Conservation (phyloP, 2,797 vertebrate species). For the Anguilla obscura region DNA sequence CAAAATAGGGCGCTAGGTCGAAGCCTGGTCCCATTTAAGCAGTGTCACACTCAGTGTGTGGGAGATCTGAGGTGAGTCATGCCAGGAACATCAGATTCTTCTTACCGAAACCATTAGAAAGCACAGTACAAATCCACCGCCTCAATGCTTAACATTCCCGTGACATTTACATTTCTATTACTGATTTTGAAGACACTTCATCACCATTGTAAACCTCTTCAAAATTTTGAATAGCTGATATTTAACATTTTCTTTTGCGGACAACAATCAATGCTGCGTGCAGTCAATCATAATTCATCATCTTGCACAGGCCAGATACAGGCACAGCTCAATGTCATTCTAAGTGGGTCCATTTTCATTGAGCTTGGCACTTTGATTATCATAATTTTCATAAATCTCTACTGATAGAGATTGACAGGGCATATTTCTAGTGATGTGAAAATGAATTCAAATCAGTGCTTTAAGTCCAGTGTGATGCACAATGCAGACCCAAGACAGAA, state of each 20-base stretch:
- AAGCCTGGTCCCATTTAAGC: background rate
- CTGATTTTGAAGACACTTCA: background rate
- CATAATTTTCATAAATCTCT: conserved; percentile 31
- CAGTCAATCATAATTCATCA: conserved; percentile 22
- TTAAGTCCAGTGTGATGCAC: background rate
- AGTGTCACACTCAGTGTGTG: background rate
- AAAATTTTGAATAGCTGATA: background rate
- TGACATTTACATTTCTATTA: background rate
- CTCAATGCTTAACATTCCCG: background rate
- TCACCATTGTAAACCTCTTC: background rate
- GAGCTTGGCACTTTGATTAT: background rate
- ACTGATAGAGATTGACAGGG: conserved; percentile 14
- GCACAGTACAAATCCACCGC: background rate
- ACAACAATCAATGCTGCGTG: conserved; percentile 10
- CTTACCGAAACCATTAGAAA: background rate
- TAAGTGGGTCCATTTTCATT: background rate
- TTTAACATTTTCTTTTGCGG: conserved; percentile 8
- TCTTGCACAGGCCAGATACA: background rate
- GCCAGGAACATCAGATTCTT: background rate
- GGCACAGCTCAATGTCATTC: background rate
- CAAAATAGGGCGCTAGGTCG: background rate
- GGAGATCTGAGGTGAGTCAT: background rate
- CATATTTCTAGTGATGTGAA: background rate
- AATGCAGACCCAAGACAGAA: background rate
- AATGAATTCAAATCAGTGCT: background rate